Conservation (phyloP, 2,888 invertebrate species). For the Scaptomyza parva region DNA sequence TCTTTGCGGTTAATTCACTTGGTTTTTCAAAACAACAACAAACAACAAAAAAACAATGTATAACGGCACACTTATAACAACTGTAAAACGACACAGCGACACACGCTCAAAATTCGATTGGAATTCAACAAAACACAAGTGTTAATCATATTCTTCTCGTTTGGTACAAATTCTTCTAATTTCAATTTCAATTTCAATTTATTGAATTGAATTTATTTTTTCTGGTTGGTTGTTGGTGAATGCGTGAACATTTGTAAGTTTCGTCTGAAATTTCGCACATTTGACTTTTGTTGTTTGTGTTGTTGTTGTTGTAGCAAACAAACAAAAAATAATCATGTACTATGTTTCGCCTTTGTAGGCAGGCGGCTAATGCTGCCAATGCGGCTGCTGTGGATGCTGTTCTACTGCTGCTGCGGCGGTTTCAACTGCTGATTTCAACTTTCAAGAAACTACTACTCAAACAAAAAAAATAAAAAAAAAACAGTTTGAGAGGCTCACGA, state of each 20-base stretch:
- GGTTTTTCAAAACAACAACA: slow-evolving; percentile 46
- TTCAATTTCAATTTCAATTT: neutral
- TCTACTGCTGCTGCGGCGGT: slow-evolving; percentile 24
- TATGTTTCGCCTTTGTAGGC: neutral
- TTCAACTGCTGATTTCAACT: slow-evolving; percentile 45
- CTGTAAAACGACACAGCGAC: slow-evolving; percentile 6
- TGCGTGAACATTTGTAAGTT: slow-evolving; percentile 10
- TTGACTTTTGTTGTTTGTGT: slow-evolving; percentile 18
- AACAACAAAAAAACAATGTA: slow-evolving; percentile 29
- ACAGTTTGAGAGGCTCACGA: slow-evolving; percentile 69
- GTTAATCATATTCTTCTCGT: slow-evolving; percentile 36
- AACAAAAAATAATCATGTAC: slow-evolving; percentile 22
- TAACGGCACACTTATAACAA: slow-evolving; percentile 8
- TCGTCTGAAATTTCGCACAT: slow-evolving; percentile 29
- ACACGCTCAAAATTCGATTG: slow-evolving; percentile 29
- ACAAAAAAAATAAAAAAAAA: slow-evolving; percentile 60
- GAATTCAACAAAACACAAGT: slow-evolving; percentile 40
- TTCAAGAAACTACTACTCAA: slow-evolving; percentile 60
- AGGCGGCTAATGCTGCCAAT: slow-evolving; percentile 22
- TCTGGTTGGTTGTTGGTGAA: too few relatives aligned
- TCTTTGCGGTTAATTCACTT: slow-evolving; percentile 32
- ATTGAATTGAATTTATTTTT: neutral
- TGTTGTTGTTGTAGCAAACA: slow-evolving; percentile 24
- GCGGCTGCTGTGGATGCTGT: slow-evolving; percentile 21
- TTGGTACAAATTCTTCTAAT: slow-evolving; percentile 8